Evolutionary conservation across 2,113 vertebrate species (phyloP).

Genomic region (Eclectus roratus): DNA sequence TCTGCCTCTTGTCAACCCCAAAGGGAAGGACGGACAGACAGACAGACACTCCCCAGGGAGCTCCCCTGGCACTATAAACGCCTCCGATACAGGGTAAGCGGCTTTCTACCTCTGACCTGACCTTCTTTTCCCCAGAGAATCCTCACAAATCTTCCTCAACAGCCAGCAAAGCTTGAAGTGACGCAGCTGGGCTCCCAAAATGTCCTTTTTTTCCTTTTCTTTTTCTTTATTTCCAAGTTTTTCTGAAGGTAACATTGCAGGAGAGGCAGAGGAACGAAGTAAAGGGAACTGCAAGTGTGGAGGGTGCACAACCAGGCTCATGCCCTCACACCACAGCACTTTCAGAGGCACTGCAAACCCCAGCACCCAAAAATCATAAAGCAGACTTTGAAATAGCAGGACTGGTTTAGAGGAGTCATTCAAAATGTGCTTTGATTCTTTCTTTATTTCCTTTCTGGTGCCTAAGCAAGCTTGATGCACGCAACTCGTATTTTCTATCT

Average conservation of each 20-base stretch:
- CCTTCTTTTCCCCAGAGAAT: neutral
- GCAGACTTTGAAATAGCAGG: neutral
- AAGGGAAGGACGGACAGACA: conserved; percentile 36
- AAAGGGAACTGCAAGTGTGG: neutral
- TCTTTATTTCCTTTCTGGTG: neutral
- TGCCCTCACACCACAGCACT: neutral
- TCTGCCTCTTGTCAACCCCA: conserved; percentile 41
- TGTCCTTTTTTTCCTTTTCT: neutral
- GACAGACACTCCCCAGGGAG: conserved; percentile 54
- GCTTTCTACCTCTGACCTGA: conserved; percentile 73
- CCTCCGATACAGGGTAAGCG: conserved; percentile 57
- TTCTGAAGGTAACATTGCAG: neutral
- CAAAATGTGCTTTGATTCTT: neutral
- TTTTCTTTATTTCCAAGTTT: neutral
- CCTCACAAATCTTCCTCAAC: conserved; percentile 35
- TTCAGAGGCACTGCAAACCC: neutral
- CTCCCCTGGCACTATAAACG: conserved; percentile 76
- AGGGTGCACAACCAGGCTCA: neutral
- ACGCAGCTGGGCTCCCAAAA: neutral
- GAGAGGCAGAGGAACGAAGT: neutral
- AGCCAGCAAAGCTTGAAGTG: neutral
- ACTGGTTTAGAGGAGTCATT: neutral
- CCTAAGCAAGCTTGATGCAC: neutral
- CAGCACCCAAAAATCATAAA: neutral
- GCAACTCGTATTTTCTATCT: neutral